Base-by-base conservation (phyloP, 1,140 invertebrate species). In the Trachymyrmex cornetzi region DNA sequence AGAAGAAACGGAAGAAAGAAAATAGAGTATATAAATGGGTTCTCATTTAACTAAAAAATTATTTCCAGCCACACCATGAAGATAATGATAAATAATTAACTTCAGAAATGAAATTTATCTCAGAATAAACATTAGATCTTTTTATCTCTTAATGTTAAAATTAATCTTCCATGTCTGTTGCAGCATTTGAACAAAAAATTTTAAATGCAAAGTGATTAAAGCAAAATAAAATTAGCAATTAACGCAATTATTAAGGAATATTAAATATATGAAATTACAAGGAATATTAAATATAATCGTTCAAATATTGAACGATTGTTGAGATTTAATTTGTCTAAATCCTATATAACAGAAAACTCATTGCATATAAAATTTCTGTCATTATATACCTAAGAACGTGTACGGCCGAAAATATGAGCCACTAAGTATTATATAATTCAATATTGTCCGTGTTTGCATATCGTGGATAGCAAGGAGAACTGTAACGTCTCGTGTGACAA, bases 371-470 rank as follows among this genome's bases (percentile, higher is more conserved):
- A 11, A 24, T 50, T n/a, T 66, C 27, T 66, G 34, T 79, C 34
- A 30, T 44, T 24, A 38, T 38, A 9, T 38, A 50, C 27, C 24
- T 80, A 53, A 34, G 44, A 55, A 80, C 14, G 24, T 27, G 44
- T 7, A 7, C 44, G 11, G 4, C 11, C 27, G 6, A 27, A 14
- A 81, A 81, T 34, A 57, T 81, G 44, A 44, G 50, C 1, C 50
- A 48, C 79, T 16, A 77, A 16, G 14, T 24, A 74, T 82, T 82
- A 50, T n/a, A 34, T 84, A 84, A 84, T 74, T 74, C 55, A 74
- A 75, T 84, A 84, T 75, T 61, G 27, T 57, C 19, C 50, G 44
- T 27, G 55, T 84, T 61, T 14, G 34, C 57, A 16, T 80, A 69
- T 55, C 55, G 19, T 38, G 19, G 34, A 72, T 66, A 48, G 48